Evolutionary conservation across 2,888 invertebrate genomes (phyloP), one percentile per base, ranked within the genome.

Genomic region (Oscheius sp.): DNA sequence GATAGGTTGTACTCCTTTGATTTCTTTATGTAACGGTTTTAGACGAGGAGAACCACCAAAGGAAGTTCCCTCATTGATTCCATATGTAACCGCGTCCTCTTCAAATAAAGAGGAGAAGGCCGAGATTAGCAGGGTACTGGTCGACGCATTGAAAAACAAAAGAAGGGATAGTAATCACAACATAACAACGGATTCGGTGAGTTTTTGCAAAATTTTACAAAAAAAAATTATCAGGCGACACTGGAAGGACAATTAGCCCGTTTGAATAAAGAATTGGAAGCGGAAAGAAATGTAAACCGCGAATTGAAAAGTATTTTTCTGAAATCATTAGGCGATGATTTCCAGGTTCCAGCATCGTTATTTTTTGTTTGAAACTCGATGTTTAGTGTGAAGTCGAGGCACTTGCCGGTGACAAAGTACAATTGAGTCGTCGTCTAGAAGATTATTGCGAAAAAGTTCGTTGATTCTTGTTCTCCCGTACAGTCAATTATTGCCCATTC

Each of bases 271-370:
- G 74, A 84, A 41, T 56, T 84, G 55, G 70, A 70, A 21, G 35
- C 80, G 7, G 77, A 82, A 55, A 69, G 82, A 23, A 75, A 94
- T 93, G 94, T 96, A 0, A 96, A 96, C 89, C 92, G 93, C 69
- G 96, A 96, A 89, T 90, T 96, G 69, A 96, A 96, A 89, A 94
- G 94, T 86, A 92, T 96, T 89, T 89, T 96, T 72, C 95, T 97
- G 6, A 96, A 96, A 9, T 95, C 96, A 16, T 94, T 97, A 83
- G 96, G 96, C 7, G 96, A 96, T 89, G 96, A 96, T 90, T 91
- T 96, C 70, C 72, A 72, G 46, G 72, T 72, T 25, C 1, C 21
- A 9, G 13, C 29, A 18, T 59, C 29, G 43, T 25, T 45, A 3
- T 58, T 13, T 29, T 35, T 56, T 23, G 5, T 25, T 23, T 13